These are phyloP conservation scores for Anguilla rostrata DNA, from an alignment of 2,113 vertebrate species.

Conservation along the genomic window DNA sequence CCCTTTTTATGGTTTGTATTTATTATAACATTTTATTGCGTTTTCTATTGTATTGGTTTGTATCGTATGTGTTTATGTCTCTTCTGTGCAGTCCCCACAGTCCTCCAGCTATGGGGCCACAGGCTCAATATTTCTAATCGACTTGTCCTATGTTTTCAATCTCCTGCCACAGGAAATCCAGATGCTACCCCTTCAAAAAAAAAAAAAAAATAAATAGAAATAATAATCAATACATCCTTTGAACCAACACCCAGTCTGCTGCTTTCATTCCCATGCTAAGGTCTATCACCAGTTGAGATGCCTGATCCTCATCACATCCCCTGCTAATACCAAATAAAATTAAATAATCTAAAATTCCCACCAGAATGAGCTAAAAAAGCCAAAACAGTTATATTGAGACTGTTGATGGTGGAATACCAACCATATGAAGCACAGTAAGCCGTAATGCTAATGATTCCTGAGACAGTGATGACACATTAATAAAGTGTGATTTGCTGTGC, in stretches of 20 bases:
- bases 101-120: neutral
- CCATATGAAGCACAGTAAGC: neutral
- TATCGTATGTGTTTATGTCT: neutral
- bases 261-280: neutral
- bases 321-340: neutral
- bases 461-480: neutral
- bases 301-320: neutral
- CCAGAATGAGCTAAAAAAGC: neutral
- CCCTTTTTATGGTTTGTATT: no score
- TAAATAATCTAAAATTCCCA: neutral
- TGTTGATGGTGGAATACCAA: neutral
- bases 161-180: neutral
- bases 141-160: neutral
- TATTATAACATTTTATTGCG: neutral
- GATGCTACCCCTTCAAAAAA: neutral
- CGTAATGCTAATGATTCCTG: neutral
- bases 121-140: neutral
- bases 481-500: neutral
- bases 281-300: neutral
- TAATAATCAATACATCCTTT: neutral
- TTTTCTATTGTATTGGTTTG: neutral
- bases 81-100: neutral
- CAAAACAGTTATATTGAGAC: neutral
- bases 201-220: no score
- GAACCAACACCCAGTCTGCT: neutral